Conservation (phyloP, 2,888 invertebrate genomes). For the Ephialtes manifestator region DNA sequence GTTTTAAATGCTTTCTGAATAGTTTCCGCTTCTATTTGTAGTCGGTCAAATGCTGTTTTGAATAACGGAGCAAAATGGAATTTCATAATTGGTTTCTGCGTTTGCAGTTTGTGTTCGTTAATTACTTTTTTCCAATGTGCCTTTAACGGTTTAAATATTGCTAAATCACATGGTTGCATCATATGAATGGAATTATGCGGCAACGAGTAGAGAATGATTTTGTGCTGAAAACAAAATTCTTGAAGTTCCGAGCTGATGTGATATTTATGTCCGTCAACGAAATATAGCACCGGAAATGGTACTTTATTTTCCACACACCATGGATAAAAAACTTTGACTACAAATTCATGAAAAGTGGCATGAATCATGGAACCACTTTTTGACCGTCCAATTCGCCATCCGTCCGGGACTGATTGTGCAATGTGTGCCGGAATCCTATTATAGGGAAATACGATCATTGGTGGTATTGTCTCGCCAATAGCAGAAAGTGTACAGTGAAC, state of each 20-base stretch:
- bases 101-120: constrained; percentile 58
- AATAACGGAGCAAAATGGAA: constrained; percentile 53
- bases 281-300: constrained; percentile 74
- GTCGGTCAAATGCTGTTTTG: constrained; percentile 60
- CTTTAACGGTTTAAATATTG: constrained; percentile 73
- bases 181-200: constrained; percentile 74
- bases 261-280: constrained; percentile 74
- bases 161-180: constrained; percentile 74
- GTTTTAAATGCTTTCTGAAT: constrained; percentile 53
- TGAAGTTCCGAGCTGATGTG: constrained; percentile 61
- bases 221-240: constrained; percentile 73
- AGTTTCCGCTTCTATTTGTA: background rate
- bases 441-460: constrained; percentile 79
- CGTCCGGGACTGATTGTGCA: constrained; percentile 65
- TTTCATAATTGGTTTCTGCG: constrained; percentile 48
- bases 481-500: constrained; percentile 72
- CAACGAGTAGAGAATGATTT: constrained; percentile 73
- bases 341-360: constrained; percentile 80
- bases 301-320: constrained; percentile 75
- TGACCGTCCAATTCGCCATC: constrained; percentile 77
- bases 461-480: constrained; percentile 75
- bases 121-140: constrained; percentile 68
- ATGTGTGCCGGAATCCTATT: constrained; percentile 73
- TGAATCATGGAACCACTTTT: constrained; percentile 80
- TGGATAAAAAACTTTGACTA: constrained; percentile 78